Base-by-base conservation (phyloP, 2,797 vertebrate genomes). In the Dicrostonyx torquatus region DNA sequence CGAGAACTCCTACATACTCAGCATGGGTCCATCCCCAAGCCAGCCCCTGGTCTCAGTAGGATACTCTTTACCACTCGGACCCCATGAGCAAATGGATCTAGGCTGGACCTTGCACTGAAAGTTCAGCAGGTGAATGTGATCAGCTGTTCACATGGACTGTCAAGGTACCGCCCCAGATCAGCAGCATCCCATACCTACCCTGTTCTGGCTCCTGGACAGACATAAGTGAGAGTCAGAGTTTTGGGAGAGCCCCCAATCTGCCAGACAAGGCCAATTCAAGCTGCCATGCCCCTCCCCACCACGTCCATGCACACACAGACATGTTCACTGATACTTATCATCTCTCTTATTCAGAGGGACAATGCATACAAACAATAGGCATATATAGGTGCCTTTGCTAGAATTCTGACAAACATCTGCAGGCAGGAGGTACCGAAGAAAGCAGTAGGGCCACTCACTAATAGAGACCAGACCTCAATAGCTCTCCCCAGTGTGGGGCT, bases 101-200 rank as follows among this genome's bases (percentile, higher is more conserved):
- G 22, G 24, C 10, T 12, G 58, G 37, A 70, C 73, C 53, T 45
- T 18, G 50, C 1, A 5, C 22, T 0, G 2, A 89, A n/a, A 53
- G 22, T 40, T 6, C 13, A 2, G 20, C 22, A 76, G 45, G 55
- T 22, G 24, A 40, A 18, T 0, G 2, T 13, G 88, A 60, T n/a
- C 31, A 13, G 22, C n/a, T 6, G 0, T 34, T 66, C 29, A 2
- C 8, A 6, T 0, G 6, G 53, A 29, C 6, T 13, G 43, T 24
- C 14, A 7, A 14, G 4, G 58, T 5, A 2, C 26, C 18, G 40
- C 31, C 58, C 34, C 24, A 29, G 40, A 37, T 22, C 40, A n/a
- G 6, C 48, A 55, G 68, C 31, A 14, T 26, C 26, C 58, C 31
- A 48, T 3, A 73, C 48, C 64, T 37, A 72, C 31, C 62, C 55